Conservation (phyloP, 2,888 invertebrate genomes). For the Tortrix viridana region DNA sequence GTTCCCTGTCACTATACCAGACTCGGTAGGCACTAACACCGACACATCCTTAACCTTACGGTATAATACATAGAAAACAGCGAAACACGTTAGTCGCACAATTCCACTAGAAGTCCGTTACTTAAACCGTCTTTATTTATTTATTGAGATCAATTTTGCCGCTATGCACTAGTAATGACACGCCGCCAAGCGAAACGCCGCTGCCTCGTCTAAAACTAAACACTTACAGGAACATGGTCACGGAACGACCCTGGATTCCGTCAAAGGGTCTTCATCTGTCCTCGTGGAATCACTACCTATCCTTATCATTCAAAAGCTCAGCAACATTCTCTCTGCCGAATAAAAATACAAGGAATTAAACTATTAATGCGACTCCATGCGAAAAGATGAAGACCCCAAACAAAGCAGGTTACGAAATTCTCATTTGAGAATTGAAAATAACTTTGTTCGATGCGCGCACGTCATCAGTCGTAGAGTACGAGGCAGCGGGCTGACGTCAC, state of each 20-base stretch:
- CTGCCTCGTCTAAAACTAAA: conserved; percentile 46
- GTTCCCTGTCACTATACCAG: conserved; percentile 68
- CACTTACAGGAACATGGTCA: conserved; percentile 49
- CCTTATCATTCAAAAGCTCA: too few species aligned
- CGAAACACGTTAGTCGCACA: conserved; percentile 76
- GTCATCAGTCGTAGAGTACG: conserved; percentile 8
- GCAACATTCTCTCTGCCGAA: too few species aligned
- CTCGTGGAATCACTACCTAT: too few species aligned
- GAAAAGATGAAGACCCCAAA: too few species aligned
- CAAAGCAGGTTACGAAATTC: too few species aligned
- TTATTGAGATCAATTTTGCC: conserved; percentile 82
- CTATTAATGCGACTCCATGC: too few species aligned
- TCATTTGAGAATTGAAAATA: too few species aligned
- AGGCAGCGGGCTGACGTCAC: conserved; percentile 1
- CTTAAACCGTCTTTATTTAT: conserved; percentile 74
- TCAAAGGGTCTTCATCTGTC: too few species aligned
- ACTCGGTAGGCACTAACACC: conserved; percentile 80
- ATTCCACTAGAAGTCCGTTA: conserved; percentile 80
- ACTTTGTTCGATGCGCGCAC: too few species aligned
- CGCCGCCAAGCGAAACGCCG: conserved; percentile 55
- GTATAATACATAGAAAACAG: conserved; percentile 80
- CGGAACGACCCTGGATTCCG: conserved; percentile 12
- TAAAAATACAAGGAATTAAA: too few species aligned
- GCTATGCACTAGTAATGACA: conserved; percentile 67
- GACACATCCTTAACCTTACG: conserved; percentile 67